Percentiles rank a stretch among this genome's conserved stretches.
Conservation (phyloP, 2,797 vertebrate species). For the Sebastes itinus region DNA sequence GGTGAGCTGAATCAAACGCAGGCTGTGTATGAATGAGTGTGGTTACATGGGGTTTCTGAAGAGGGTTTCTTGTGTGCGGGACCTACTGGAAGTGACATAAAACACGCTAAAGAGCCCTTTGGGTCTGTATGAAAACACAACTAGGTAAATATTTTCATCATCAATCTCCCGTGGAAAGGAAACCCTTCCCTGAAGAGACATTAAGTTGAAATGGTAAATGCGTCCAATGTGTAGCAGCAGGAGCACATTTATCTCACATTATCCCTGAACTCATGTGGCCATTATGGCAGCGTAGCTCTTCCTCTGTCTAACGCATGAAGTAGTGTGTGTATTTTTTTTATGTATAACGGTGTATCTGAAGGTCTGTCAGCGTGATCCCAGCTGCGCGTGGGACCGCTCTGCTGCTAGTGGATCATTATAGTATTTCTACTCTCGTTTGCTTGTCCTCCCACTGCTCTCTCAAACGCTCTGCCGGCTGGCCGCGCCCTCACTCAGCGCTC, state of each 20-base stretch:
- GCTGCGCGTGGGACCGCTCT: slow-evolving; percentile 36
- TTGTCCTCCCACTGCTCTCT: slow-evolving; percentile 47
- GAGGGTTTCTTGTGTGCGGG: slow-evolving; percentile 27
- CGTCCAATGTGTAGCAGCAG: not conserved
- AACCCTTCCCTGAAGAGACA: slow-evolving; percentile 9
- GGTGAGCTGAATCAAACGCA: slow-evolving; percentile 64
- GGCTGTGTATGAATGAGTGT: slow-evolving; percentile 65
- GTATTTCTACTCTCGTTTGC: slow-evolving; percentile 15
- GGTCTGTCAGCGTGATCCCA: slow-evolving; percentile 46
- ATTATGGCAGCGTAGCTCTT: not conserved
- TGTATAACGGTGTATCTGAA: slow-evolving; percentile 15
- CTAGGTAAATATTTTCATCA: slow-evolving; percentile 43
- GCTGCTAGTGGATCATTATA: slow-evolving; percentile 53
- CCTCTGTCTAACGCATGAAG: not conserved
- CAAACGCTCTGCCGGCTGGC: slow-evolving; percentile 19
- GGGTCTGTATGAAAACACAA: slow-evolving; percentile 28
- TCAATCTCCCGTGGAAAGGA: slow-evolving; percentile 26
- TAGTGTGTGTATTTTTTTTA: slow-evolving; percentile 10
- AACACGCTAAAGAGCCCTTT: slow-evolving; percentile 25
- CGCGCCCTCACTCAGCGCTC: slow-evolving; percentile 13
- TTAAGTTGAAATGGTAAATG: slow-evolving; percentile 34
- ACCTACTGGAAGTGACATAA: slow-evolving; percentile 37
- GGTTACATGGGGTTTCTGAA: slow-evolving; percentile 44
- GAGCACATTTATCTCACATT: slow-evolving; percentile 13
- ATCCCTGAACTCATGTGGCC: slow-evolving; percentile 21